Evolutionary conservation across 2,888 invertebrate genomes (phyloP), one percentile per base, ranked within the genome.

Genomic region (Bugulina stolonifera): DNA sequence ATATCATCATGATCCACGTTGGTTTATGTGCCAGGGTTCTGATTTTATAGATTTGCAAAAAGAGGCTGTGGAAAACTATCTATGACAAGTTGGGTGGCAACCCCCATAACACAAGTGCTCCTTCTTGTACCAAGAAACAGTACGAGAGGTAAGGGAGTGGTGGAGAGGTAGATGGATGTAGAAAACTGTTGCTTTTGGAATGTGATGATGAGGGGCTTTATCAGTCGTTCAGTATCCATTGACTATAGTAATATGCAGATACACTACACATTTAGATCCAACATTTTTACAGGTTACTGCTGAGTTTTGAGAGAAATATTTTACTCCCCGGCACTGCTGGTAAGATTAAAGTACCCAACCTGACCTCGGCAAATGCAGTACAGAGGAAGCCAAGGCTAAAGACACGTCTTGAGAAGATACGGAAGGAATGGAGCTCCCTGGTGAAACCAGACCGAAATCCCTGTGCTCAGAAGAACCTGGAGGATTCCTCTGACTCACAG

Each of bases 101-200:
- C 79, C 88, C 89, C 29, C 87, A 88, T 71, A 90, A 89, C 76
- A 90, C 90, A 2, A 90, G 90, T 83, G 90, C 90, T 77, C 91
- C 91, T 54, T 90, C 91, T 0, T 88, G 90, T 75, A 90, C 91
- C 0, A 82, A 92, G 75, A 85, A 90, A 73, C 90, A 92, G 81
- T 93, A 93, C 80, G 93, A 93, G 85, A 89, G 90, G 92, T 90
- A 82, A 78, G 74, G 64, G 43, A n/a, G n/a, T n/a, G n/a, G n/a
- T n/a, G n/a, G n/a, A n/a, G n/a, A n/a, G n/a, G n/a, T n/a, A n/a
- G n/a, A n/a, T n/a, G n/a, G n/a, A n/a, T n/a, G n/a, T n/a, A n/a
- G n/a, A n/a, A n/a, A n/a, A n/a, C n/a, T n/a, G n/a, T n/a, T n/a
- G n/a, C n/a, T n/a, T n/a, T n/a, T n/a, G n/a, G n/a, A n/a, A n/a